These are phyloP conservation scores for Odontophorus gujanensis DNA, from an alignment of 2,113 vertebrate species.

Conservation along the genomic window DNA sequence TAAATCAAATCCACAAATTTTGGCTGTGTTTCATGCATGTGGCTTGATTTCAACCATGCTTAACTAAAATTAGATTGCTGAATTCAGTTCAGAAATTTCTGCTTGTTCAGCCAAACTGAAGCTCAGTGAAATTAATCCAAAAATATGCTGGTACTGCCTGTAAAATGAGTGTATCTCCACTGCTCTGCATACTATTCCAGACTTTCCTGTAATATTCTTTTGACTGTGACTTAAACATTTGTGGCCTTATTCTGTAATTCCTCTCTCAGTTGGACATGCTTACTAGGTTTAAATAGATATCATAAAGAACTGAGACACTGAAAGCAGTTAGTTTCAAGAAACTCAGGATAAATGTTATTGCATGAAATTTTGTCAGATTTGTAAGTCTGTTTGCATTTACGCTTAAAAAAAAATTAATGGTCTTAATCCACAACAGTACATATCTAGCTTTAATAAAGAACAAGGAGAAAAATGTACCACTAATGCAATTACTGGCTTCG, in stretches of 20 bases:
- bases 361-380: neutral
- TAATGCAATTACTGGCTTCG: neutral
- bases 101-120: neutral
- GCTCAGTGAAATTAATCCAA: neutral
- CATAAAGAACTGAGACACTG: neutral
- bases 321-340: neutral
- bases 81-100: slow-evolving; percentile 17
- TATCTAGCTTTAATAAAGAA: neutral
- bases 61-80: neutral
- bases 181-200: neutral
- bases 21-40: neutral
- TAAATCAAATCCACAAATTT: neutral
- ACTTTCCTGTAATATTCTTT: neutral
- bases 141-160: neutral
- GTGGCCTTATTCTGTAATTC: neutral
- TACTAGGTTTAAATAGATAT: neutral
- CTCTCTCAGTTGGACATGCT: neutral
- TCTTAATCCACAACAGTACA: neutral
- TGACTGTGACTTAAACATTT: neutral
- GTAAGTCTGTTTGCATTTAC: neutral
- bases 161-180: neutral
- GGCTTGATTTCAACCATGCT: neutral
- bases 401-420: neutral
- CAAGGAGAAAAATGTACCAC: neutral
- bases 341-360: neutral